Base-by-base conservation (phyloP, 2,797 vertebrate species). In the Loris lydekkerianus region DNA sequence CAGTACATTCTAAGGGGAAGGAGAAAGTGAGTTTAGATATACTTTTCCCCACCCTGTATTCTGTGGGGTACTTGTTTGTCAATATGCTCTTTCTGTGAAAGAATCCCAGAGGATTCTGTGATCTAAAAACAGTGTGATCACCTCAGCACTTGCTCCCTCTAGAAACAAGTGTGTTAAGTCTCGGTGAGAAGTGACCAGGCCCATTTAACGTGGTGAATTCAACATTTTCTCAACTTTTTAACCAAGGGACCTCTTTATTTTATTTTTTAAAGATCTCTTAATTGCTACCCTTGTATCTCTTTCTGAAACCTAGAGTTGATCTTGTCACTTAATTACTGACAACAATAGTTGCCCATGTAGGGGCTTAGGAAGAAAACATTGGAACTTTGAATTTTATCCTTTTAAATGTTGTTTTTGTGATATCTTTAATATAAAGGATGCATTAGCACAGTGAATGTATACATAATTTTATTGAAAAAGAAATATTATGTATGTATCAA, bases 281-380 rank as follows among this genome's bases (percentile, higher is more conserved):
- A 31, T 46, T 61, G 21, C 23, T 61, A 82, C 25, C 5, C 75
- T 65, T 1, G 0, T 73, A 14, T 73, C 49, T 75, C 67, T 72
- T 89, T 72, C 58, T 75, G n/a, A 85, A 78, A 49, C 31, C 31
- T 89, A 56, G 13, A 80, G 85, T 73, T 40, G 80, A 73, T 95
- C 14, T 23, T 58, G 15, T 40, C 49, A 20, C 37, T 69, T 80
- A 60, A n/a, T 40, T 60, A n/a, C 60, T 21, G 37, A 60, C 0
- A 86, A 27, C 37, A 67, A 27, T 61, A 49, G 2, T 61, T 58
- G 31, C 37, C 43, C 17, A 34, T 9, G 9, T 40, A 10, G 70
- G 18, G 5, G 0, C 53, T 77, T 56, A 61, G 43, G 63, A 46
- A 70, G 81, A 86, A 86, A 86, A 23, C 9, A 31, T 80, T 61